These are phyloP conservation scores for Pseudomyrmex pallidus DNA, from an alignment of 1,140 invertebrate genomes.

Conservation along the genomic window DNA sequence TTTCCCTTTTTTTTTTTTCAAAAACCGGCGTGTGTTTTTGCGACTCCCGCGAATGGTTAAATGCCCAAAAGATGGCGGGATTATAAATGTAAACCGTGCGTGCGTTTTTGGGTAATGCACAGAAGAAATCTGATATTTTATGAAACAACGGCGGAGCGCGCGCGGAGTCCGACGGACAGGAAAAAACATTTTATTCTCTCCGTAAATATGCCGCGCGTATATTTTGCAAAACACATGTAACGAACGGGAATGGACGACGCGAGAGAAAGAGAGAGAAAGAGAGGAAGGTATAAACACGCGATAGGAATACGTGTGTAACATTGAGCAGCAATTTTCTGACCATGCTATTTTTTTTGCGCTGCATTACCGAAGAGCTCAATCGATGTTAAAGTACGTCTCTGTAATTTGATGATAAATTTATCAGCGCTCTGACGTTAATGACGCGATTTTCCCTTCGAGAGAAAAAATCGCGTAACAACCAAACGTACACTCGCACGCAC, in stretches of 20 bases:
- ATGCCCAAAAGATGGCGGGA: constrained; percentile 53
- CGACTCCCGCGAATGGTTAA: constrained; percentile 34
- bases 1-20: not conserved
- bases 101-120: constrained; percentile 39
- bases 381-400: constrained; percentile 20
- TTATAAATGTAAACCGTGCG: constrained; percentile 56
- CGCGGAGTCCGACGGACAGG: constrained; percentile 33
- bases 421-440: constrained; percentile 13
- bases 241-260: not conserved
- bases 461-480: no score
- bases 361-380: constrained; percentile 39
- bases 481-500: no score
- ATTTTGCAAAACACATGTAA: constrained; percentile 52
- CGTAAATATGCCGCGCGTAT: constrained; percentile 44
- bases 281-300: constrained; percentile 30
- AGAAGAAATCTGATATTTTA: constrained; percentile 64
- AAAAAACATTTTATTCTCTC: constrained; percentile 58
- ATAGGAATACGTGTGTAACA: constrained; percentile 4
- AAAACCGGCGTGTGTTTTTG: constrained; percentile 26
- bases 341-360: constrained; percentile 23
- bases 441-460: not conserved
- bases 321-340: constrained; percentile 41
- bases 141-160: constrained; percentile 53
- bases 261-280: not conserved
- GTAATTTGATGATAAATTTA: constrained; percentile 42